Base-by-base conservation (phyloP, 2,113 vertebrate genomes). In the Odobenus rosmarus region DNA sequence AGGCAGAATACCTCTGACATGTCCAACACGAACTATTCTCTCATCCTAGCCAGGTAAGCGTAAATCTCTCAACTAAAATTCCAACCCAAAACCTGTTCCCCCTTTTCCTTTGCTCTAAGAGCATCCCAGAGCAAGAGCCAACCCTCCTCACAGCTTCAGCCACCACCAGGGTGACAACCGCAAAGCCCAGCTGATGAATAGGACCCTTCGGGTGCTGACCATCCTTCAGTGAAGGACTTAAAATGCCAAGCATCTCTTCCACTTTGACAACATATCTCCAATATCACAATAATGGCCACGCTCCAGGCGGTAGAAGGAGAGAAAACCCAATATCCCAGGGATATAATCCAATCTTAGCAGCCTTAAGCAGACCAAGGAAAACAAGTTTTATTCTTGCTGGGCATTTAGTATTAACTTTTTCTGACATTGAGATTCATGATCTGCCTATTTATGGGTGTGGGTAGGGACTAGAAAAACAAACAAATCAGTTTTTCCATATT, bases 351-450 rank as follows among this genome's bases (percentile, higher is more conserved):
- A 97, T 97, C 90, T 88, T 88, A 72, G 74, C 55, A 97, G 92
- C 92, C 95, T 98, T 97, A 62, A 88, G 96, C 77, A 94, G 93
- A 98, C 92, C 80, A 96, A 98, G 96, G 97, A 91, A 97, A 98
- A 97, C 93, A 96, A 82, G 69, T 89, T 42, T 64, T 96, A 93
- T 71, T 94, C 88, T 98, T 95, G 92, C 92, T 76, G 59, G 61
- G 79, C 80, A 98, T 88, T 87, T 49, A 79, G 71, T 79, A 98
- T 97, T 97, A 97, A 98, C 94, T 98, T 98, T 98, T 93, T 64
- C 83, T 98, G 88, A 96, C 61, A 86, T 0, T 53, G 95, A 86
- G 18, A 97, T 97, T 93, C 15, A 7, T 49, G 67, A 96, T 69
- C 93, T 93, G 64, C 77, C 94, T 86, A 61, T 88, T 61, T 51